phyloP scores from a whole-genome alignment of 2,797 vertebrate species.

The Leucoraja ocellata region DNA sequence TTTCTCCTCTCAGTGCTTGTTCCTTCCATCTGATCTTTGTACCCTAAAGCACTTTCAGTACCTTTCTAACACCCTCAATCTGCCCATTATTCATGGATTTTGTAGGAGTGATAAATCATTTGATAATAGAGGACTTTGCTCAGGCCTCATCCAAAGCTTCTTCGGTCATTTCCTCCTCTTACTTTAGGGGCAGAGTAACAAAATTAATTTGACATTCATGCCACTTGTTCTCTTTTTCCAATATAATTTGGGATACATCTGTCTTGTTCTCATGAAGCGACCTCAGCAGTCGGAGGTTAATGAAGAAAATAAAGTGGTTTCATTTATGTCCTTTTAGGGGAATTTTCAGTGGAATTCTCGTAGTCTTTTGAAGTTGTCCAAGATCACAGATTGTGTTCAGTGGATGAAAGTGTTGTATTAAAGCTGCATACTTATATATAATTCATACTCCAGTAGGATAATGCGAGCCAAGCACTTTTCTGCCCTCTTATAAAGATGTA shows the following conservation, averaged over 20 bases:
- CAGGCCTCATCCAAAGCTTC: background rate
- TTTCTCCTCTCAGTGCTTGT: too few species aligned
- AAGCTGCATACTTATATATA: slow-evolving; percentile 50
- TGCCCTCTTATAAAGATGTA: slow-evolving; percentile 45
- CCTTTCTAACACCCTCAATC: background rate
- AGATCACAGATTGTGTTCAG: background rate
- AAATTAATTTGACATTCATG: background rate
- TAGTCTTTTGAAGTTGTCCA: background rate
- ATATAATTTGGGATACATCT: background rate
- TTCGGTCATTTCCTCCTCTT: background rate
- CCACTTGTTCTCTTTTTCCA: background rate
- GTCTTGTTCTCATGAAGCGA: background rate
- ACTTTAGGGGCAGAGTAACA: background rate
- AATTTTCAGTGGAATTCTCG: background rate
- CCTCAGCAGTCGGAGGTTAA: background rate
- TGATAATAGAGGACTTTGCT: too few species aligned
- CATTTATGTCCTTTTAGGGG: background rate
- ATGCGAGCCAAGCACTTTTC: slow-evolving; percentile 63
- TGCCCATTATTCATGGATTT: background rate
- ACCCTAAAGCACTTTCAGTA: too few species aligned
- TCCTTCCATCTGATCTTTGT: too few species aligned
- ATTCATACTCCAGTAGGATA: slow-evolving; percentile 65
- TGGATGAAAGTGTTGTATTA: slow-evolving; percentile 14
- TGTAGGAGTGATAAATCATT: background rate
- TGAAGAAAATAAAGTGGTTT: slow-evolving; percentile 12